Evolutionary conservation across 2,797 vertebrate genomes (phyloP).

Genomic region (Silurus aristotelis): DNA sequence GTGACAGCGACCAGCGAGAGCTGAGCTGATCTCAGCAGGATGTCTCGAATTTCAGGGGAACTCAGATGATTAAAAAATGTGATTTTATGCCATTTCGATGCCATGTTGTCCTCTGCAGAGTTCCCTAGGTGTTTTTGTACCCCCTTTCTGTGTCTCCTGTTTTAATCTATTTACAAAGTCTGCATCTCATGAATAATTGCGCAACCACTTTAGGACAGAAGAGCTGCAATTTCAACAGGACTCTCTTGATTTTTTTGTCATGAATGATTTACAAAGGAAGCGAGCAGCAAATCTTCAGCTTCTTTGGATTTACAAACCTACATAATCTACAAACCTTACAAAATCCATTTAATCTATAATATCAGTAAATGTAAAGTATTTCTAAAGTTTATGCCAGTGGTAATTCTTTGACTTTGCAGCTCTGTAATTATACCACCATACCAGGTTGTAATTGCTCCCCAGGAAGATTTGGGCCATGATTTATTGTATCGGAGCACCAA

Average conservation of each 20-base stretch:
- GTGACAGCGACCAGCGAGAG: conserved; percentile 42
- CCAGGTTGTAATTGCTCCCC: conserved; percentile 48
- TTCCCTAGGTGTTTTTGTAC: conserved; percentile 37
- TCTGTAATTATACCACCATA: conserved; percentile 43
- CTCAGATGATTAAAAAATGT: conserved; percentile 53
- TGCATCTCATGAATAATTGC: conserved; percentile 73
- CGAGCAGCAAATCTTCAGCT: neutral
- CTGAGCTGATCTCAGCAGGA: conserved; percentile 37
- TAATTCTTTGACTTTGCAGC: conserved; percentile 27
- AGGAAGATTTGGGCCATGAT: conserved; percentile 47
- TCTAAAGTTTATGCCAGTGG: conserved; percentile 1
- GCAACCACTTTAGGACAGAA: conserved; percentile 68
- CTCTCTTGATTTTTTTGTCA: conserved; percentile 63
- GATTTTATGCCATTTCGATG: conserved; percentile 44
- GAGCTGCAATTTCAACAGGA: conserved; percentile 65
- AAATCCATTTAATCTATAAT: neutral
- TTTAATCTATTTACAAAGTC: conserved; percentile 62
- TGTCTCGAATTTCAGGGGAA: conserved; percentile 31
- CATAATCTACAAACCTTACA: neutral
- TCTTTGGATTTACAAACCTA: conserved; percentile 19
- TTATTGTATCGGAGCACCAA: conserved; percentile 54
- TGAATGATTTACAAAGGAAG: conserved; percentile 45
- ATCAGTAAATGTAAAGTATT: conserved; percentile 11
- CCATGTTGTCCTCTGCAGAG: conserved; percentile 44
- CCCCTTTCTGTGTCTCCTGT: conserved; percentile 42